These are phyloP conservation scores for Anagrus nilaparvatae DNA, from an alignment of 1,140 invertebrate genomes.

Conservation along the genomic window DNA sequence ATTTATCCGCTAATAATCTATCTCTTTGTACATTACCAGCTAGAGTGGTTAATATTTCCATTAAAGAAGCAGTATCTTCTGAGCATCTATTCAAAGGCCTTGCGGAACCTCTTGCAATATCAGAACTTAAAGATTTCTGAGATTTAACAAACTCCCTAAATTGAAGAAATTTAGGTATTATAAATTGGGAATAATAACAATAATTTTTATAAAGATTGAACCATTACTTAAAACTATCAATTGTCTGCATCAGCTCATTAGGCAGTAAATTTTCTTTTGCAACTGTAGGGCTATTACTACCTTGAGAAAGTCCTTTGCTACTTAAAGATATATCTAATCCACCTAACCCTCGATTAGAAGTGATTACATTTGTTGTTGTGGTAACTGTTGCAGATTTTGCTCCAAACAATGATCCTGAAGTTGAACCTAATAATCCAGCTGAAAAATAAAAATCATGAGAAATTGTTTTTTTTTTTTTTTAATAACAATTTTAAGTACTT, in stretches of 20 bases:
- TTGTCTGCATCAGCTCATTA: conserved; percentile 54
- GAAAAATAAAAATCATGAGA: conserved; percentile 14
- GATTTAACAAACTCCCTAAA: conserved; percentile 73
- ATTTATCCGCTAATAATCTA: conserved; percentile 53
- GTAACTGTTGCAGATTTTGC: conserved; percentile 27
- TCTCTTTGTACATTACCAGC: conserved; percentile 52
- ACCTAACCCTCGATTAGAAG: conserved; percentile 48
- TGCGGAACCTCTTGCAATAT: conserved; percentile 63
- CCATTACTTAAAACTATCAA: conserved; percentile 50
- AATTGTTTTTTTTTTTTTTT: conserved; percentile 11
- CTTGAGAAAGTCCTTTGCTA: conserved; percentile 44
- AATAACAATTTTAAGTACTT: conserved; percentile 14
- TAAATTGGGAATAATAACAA: not conserved
- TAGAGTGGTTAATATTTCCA: conserved; percentile 54
- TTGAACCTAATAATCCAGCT: conserved; percentile 31
- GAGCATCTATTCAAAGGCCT: conserved; percentile 55
- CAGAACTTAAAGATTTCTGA: conserved; percentile 71
- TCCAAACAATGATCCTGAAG: conserved; percentile 31
- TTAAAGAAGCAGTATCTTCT: conserved; percentile 54
- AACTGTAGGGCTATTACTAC: conserved; percentile 46
- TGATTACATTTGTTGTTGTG: conserved; percentile 27
- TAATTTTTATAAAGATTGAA: conserved; percentile 4
- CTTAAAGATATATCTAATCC: conserved; percentile 50
- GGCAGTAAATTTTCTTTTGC: conserved; percentile 64
- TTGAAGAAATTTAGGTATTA: not conserved